Base-by-base conservation (phyloP, 2,888 invertebrate genomes). In the Graphium colonna region DNA sequence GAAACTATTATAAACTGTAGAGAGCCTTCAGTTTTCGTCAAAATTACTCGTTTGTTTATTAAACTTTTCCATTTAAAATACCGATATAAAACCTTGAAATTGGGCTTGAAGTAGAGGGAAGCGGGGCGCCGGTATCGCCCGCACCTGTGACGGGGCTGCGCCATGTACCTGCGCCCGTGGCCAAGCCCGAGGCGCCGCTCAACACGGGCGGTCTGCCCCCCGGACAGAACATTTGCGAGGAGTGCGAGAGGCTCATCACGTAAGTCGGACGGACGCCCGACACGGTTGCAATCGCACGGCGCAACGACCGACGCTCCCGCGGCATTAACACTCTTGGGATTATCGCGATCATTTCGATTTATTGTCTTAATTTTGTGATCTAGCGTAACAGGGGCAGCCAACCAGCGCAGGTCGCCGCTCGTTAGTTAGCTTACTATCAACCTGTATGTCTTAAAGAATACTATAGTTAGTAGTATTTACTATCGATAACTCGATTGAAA, bases 161-260 rank as follows among this genome's bases (percentile, higher is more conserved):
- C 69, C 94, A 94, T 85, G 95, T 96, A 69, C 85, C 90, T 65
- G 95, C 96, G 63, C 96, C 96, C 60, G 92, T 94, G 82, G 90
- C 92, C 73, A 82, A 91, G 65, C 92, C 93, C 69, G 85, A 90
- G 68, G 85, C 86, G 57, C 92, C 92, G 64, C 73, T 91, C 77
- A 92, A 92, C 77, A 93, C 92, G 67, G 93, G 92, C 69, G 95
- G 94, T 75, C 91, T 96, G 69, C 95, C 95, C 68, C 93, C 96
- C 67, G 95, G 96, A 74, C 96, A 97, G 90, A 97, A 97, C 91
- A 95, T 97, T 87, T 99, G 99, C 92, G 96, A 96, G 68, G 97
- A 97, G 79, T 99, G 99, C 92, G 98, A 98, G 86, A 94, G 98
- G 76, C 94, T 98, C 77, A 98, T 98, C 90, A 96, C 97, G 98